Base-by-base conservation (phyloP, 2,888 invertebrate genomes). In the Acleris cristana region DNA sequence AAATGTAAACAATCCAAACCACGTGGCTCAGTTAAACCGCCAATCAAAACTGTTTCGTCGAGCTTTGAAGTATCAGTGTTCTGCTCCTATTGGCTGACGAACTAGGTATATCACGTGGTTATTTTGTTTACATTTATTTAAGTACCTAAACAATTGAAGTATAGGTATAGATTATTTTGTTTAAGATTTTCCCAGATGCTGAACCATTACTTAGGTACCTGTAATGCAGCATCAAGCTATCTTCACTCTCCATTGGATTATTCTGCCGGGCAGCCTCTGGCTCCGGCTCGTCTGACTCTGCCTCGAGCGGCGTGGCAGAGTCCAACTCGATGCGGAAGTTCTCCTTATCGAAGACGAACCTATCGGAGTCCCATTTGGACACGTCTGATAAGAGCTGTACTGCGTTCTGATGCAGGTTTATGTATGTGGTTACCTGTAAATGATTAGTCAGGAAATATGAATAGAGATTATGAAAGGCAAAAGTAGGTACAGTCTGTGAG, bases 391-490 rank as follows among this genome's bases (percentile, higher is more conserved):
- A 81, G 6, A 95, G 78, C 74, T 94, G 93, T 6, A 94, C 85
- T 1, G 94, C 93, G 73, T 93, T 93, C 64, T 91, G 90, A 70
- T 95, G 95, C 14, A 95, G 86, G 69, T 93, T 90, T 78, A 95
- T 85, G 75, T 94, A 95, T 12, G 89, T 90, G 19, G 81, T 79
- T 1, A 95, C 94, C 95, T 95, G 79, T 10, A 53, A 14, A 19
- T 54, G 49, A 64, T 58, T 1, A 45, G 16, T 48, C 53, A 12
- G 3, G 51, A 14, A 23, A 21, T 19, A 12, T 49, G 8, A 18
- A 19, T 12, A 12, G 3, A 48, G 7, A 48, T 30, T 30, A 30
- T 48, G 21, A 26, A 26, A 53, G 21, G 12, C 6, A 14, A 40
- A 40, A 4, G 40, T 6, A 26, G 26, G 26, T 26, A 26, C 21